Base-by-base conservation (phyloP, 2,113 vertebrate species). In the Gobius niger region DNA sequence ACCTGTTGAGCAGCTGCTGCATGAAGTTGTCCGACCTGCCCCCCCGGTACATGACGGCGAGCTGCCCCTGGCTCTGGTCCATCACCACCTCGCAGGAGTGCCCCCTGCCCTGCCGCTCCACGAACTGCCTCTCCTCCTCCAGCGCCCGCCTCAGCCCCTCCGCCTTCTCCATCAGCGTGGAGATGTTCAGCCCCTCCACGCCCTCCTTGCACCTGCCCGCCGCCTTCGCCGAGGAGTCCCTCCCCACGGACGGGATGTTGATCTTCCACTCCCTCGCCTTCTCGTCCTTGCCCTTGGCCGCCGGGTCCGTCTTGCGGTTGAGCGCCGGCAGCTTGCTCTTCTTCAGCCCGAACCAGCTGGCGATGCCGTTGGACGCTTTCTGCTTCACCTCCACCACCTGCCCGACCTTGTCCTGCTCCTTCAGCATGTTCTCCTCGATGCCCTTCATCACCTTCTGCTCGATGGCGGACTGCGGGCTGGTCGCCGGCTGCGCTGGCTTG, bases 401-500 rank as follows among this genome's bases (percentile, higher is more conserved):
- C 0, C 46, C 80, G 7, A 89, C 89, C 47, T 93, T 77, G 66
- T 95, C 96, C 88, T 95, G 96, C 77, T 95, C 95, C 85, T 96
- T 93, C 67, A 98, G 88, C 88, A 98, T 87, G 1, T 98, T 98
- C 87, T 98, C 97, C 90, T 97, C 95, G 0, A 99, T 99, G 76
- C 96, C 97, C 67, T 97, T 97, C 97, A 99, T 99, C 73, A 99
- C 97, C 83, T 98, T 98, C 89, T 98, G 96, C 88, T 99, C 97
- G 1, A 98, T 98, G 83, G 95, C 95, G 0, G 96, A 97, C 7
- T 95, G 95, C 0, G 74, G 89, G 47, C 9, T 87, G 8, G 91
- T 79, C 2, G 24, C 86, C 0, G 91, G 87, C 44, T 53, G 78
- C 6, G 13, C 0, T 0, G 77, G 70, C 63, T 89, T 88, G 80